Conservation (phyloP, 2,888 invertebrate species). For the Gasteruption jaculator region DNA sequence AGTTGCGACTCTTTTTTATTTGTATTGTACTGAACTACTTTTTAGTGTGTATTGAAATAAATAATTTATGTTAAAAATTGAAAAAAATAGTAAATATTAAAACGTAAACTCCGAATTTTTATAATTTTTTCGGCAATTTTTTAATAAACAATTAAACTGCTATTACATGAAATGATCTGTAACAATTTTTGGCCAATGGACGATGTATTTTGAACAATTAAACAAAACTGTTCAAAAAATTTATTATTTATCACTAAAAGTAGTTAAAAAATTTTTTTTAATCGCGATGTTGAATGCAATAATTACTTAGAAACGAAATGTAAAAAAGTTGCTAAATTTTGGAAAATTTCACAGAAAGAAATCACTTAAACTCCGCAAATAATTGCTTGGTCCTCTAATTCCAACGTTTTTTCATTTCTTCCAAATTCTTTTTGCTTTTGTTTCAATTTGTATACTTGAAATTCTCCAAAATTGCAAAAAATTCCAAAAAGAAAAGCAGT, state of each 20-base stretch:
- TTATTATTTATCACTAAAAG: background rate
- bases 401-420: conserved; percentile 9
- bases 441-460: conserved; percentile 2
- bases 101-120: no score
- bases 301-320: background rate
- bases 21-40: background rate
- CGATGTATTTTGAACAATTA: background rate
- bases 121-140: no score
- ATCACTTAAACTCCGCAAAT: no score
- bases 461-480: background rate
- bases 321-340: background rate
- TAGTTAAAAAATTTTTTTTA: background rate
- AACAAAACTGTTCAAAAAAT: no score
- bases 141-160: no score
- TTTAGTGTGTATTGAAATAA: no score
- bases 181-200: background rate
- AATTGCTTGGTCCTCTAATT: no score
- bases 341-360: conserved; percentile 17
- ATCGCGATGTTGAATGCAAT: background rate
- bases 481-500: no score
- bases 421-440: conserved; percentile 11
- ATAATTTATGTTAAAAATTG: no score
- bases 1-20: background rate
- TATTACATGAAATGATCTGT: no score
- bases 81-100: no score